phyloP scores from a whole-genome alignment of 2,113 vertebrate genomes.

The Mirounga angustirostris region DNA sequence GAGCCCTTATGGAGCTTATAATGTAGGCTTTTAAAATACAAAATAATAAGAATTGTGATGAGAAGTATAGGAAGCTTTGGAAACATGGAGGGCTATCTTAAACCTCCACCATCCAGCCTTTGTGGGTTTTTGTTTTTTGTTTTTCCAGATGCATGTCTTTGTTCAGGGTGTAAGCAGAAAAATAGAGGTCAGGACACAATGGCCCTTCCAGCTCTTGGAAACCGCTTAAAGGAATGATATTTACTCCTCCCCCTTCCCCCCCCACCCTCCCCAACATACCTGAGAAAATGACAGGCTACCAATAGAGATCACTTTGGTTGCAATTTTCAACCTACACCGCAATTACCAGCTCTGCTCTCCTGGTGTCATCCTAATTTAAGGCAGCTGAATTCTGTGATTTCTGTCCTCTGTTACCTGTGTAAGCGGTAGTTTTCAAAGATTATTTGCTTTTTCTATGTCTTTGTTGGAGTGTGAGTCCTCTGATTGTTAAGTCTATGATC shows the following conservation, averaged over 20 bases:
- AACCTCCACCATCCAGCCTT: not conserved
- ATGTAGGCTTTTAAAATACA: slow-evolving; percentile 54
- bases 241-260: not conserved
- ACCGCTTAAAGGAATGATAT: not conserved
- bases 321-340: not conserved
- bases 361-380: slow-evolving; percentile 9
- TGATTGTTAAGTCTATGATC: not conserved
- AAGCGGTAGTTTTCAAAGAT: slow-evolving; percentile 27
- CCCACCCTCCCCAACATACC: not conserved
- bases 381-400: not conserved
- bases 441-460: not conserved
- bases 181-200: slow-evolving; percentile 4
- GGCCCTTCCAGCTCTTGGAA: not conserved
- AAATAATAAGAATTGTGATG: slow-evolving; percentile 34
- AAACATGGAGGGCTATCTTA: slow-evolving; percentile 23
- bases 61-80: slow-evolving; percentile 56
- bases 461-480: not conserved
- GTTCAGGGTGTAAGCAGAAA: slow-evolving; percentile 41
- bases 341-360: not conserved
- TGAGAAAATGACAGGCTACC: not conserved
- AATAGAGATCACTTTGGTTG: not conserved
- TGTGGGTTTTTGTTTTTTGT: not conserved
- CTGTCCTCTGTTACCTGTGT: not conserved
- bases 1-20: slow-evolving; percentile 64
- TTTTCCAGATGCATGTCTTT: not conserved